Evolutionary conservation across 2,888 invertebrate species (phyloP).

Genomic region (Drosophila siamana): DNA sequence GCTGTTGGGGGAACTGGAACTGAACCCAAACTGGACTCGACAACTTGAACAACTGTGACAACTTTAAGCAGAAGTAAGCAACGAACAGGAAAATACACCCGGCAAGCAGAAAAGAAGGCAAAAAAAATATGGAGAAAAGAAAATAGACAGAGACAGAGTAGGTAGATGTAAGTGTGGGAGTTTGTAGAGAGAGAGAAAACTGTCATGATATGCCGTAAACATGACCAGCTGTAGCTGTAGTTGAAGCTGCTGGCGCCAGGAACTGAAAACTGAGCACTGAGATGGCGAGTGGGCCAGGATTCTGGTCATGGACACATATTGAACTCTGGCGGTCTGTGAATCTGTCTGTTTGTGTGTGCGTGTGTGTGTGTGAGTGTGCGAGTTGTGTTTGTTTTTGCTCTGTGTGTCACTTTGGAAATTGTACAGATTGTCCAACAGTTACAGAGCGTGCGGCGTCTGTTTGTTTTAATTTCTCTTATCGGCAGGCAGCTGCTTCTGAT

Average conservation of each 20-base stretch:
- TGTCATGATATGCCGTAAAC: slow-evolving; percentile 80
- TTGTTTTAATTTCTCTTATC: slow-evolving; percentile 79
- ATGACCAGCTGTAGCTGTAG: slow-evolving; percentile 59
- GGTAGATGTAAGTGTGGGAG: slow-evolving; percentile 6
- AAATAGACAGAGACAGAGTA: slow-evolving; percentile 1
- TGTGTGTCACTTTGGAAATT: slow-evolving; percentile 77
- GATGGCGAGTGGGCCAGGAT: slow-evolving; percentile 31
- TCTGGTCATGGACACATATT: slow-evolving; percentile 61
- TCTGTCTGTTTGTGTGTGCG: slow-evolving; percentile 15
- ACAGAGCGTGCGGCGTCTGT: slow-evolving; percentile 57
- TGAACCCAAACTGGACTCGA: slow-evolving; percentile 65
- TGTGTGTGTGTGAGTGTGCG: slow-evolving; percentile 7
- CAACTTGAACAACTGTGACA: slow-evolving; percentile 80
- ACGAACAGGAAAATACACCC: slow-evolving; percentile 26
- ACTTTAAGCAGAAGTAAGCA: slow-evolving; percentile 71
- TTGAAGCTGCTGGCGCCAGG: slow-evolving; percentile 37
- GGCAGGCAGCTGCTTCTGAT: slow-evolving; percentile 67
- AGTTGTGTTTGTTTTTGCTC: slow-evolving; percentile 48
- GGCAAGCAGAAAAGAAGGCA: background rate
- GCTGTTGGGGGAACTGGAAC: slow-evolving; percentile 58
- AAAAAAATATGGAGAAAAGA: slow-evolving; percentile 6
- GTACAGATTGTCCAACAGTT: slow-evolving; percentile 69
- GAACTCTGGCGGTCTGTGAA: slow-evolving; percentile 40
- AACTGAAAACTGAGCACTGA: slow-evolving; percentile 3
- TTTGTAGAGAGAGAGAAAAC: slow-evolving; percentile 29